Evolutionary conservation across 2,797 vertebrate genomes (phyloP).

Genomic region (Acropternis orthonyx): DNA sequence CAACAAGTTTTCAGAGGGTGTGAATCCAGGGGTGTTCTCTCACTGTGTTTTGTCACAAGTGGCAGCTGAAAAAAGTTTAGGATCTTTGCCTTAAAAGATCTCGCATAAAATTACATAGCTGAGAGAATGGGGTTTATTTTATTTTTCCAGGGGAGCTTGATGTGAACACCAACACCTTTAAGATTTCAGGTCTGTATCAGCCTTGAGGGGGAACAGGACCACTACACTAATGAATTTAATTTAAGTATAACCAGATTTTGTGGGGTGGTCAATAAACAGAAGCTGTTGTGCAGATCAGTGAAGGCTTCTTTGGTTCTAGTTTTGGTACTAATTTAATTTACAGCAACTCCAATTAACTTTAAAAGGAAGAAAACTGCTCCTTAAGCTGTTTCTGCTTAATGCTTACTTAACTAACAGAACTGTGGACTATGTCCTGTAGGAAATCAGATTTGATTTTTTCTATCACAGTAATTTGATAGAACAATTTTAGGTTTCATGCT

Average conservation of each 20-base stretch:
- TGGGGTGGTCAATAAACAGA: slow-evolving; percentile 1
- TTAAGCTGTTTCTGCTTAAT: background rate
- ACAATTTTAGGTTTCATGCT: background rate
- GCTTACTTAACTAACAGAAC: background rate
- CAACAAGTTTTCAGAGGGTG: background rate
- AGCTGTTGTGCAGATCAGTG: background rate
- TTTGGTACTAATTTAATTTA: slow-evolving; percentile 12
- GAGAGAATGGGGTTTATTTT: background rate
- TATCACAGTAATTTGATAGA: background rate
- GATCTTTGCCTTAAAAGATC: background rate
- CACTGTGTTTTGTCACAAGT: background rate
- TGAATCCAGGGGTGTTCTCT: background rate
- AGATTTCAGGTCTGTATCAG: background rate
- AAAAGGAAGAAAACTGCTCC: background rate
- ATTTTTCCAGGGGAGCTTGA: background rate
- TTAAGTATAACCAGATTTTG: background rate
- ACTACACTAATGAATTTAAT: background rate
- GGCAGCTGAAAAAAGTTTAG: background rate
- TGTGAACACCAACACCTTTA: background rate
- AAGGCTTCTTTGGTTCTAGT: background rate
- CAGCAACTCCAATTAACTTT: background rate
- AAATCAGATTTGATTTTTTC: background rate
- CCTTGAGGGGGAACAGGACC: background rate
- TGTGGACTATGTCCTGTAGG: background rate
- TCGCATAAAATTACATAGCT: background rate